Conservation (phyloP, 2,113 vertebrate species). For the Steatornis caripensis region DNA sequence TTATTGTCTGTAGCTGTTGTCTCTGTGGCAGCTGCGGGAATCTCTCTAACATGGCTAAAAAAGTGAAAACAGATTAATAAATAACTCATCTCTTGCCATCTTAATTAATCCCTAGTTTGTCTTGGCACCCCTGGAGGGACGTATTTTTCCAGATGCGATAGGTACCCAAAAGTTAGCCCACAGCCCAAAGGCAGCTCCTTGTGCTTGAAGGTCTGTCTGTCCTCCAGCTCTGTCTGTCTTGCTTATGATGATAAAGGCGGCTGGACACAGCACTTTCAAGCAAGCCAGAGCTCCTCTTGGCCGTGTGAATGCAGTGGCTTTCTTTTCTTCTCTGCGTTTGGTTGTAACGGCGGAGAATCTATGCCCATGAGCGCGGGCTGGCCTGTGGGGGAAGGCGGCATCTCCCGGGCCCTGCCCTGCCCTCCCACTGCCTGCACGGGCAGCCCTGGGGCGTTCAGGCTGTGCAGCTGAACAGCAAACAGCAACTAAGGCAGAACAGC, state of each 20-base stretch:
- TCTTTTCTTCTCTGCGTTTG: background rate
- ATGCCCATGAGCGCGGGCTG: background rate
- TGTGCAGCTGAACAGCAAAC: background rate
- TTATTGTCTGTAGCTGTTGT: conserved; percentile 58
- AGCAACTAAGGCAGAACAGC: background rate
- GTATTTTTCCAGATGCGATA: background rate
- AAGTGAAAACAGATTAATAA: conserved; percentile 36
- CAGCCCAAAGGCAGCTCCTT: background rate
- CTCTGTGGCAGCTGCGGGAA: conserved; percentile 48
- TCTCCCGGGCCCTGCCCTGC: background rate
- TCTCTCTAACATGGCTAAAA: background rate
- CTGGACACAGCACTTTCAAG: background rate
- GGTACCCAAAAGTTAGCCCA: background rate
- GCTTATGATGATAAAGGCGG: background rate
- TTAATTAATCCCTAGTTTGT: conserved; percentile 4
- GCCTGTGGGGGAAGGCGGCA: background rate
- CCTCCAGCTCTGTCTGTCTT: background rate
- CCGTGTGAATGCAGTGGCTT: fast-evolving
- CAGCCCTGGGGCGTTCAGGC: fast-evolving
- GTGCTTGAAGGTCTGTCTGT: background rate
- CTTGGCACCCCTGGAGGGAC: background rate
- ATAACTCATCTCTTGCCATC: background rate
- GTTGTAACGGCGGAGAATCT: background rate
- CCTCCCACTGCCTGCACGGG: fast-evolving
- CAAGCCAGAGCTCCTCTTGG: background rate